Evolutionary conservation across 2,113 vertebrate species (phyloP), one percentile per base, ranked within the genome.

Genomic region (Caloenas nicobarica): DNA sequence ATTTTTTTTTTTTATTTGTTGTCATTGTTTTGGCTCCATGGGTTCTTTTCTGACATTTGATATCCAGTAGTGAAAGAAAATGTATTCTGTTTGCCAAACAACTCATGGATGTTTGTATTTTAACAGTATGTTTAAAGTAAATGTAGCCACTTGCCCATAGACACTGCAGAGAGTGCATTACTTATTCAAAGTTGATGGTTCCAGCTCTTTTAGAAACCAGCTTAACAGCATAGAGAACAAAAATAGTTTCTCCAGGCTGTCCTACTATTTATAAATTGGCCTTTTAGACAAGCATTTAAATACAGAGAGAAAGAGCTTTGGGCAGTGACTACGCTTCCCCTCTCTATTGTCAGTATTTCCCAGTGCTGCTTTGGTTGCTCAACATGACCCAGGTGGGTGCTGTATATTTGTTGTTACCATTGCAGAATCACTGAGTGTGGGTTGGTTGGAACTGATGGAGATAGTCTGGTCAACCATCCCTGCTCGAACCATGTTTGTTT

Each of bases 391-490:
- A 16, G 22, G 6, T 40, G 24, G 16, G 17, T 70, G 28, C 68
- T 58, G 13, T 3, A 2, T 11, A 17, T 36, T 62, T 69, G 12
- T 44, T 81, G 56, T 62, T 42, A 48, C 34, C 1, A 0, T 46
- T n/a, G 28, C 34, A 56, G 38, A 65, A 46, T 53, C 18, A 10
- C 9, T 17, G 40, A 28, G 23, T 10, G 16, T 36, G 16, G 16
- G 5, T 58, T 74, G 7, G 19, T 48, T 74, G 60, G 29, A n/a
- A 24, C 56, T 66, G 11, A 17, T 78, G 29, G 33, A 71, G 78
- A 38, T 78, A 0, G 0, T 65, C 34, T n/a, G 23, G 28, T 29
- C 24, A 77, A 38, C 28, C 36, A 60, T 5, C 8, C 16, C 0
- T 44, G 16, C 53, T 81, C 31, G 19, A 81, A 58, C 24, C 1